A percentile compares a stretch with the other conserved stretches of the same genome.
Evolutionary conservation across 2,113 vertebrate species (phyloP).

Genomic region (Corythaixoides concolor): DNA sequence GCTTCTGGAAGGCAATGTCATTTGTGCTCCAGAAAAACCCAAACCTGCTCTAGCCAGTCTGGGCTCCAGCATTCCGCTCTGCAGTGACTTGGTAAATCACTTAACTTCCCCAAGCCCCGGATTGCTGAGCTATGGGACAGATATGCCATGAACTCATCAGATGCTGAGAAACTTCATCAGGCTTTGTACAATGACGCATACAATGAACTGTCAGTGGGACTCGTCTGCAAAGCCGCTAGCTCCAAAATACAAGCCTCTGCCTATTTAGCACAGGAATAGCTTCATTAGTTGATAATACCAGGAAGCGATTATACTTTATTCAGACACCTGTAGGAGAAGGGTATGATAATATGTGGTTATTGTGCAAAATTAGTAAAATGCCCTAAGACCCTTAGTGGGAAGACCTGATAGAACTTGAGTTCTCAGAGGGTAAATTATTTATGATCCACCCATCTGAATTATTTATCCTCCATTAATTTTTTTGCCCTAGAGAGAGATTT

Average conservation of each 20-base stretch:
- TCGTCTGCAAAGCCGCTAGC: background rate
- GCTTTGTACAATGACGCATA: background rate
- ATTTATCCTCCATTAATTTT: background rate
- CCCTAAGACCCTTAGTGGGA: background rate
- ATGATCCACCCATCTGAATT: background rate
- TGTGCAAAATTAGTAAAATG: background rate
- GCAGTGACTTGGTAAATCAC: background rate
- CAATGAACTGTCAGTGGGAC: rapidly evolving
- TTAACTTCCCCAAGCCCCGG: background rate
- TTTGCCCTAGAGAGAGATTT: background rate
- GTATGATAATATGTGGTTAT: background rate
- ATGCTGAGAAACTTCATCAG: background rate
- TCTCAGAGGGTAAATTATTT: background rate
- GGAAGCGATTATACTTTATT: background rate
- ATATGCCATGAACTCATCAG: background rate
- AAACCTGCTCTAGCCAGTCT: background rate
- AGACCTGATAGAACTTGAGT: background rate
- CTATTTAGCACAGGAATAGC: background rate
- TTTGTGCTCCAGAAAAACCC: background rate
- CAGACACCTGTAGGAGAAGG: background rate
- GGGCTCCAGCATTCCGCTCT: background rate
- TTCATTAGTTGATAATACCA: background rate
- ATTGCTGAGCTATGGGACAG: background rate
- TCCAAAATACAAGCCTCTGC: background rate
- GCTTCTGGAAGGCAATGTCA: background rate